Conservation (phyloP, 2,797 vertebrate species). For the Coreius guichenoti region DNA sequence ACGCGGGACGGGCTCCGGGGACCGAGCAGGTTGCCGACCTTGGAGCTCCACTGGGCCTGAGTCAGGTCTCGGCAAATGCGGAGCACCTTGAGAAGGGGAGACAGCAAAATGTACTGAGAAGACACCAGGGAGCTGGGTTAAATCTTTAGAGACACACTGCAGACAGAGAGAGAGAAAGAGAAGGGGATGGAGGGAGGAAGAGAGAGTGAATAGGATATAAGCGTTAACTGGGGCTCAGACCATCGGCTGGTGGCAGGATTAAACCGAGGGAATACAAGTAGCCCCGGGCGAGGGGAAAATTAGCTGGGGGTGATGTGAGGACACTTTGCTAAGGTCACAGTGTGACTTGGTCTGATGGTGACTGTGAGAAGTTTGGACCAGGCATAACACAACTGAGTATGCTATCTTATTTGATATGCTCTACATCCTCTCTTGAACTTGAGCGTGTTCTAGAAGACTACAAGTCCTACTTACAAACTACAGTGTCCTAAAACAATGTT, state of each 20-base stretch:
- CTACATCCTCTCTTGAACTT: constrained; percentile 48
- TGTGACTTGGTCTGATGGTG: constrained; percentile 45
- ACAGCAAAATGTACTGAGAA: constrained; percentile 56
- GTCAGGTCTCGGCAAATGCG: constrained; percentile 65
- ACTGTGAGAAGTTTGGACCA: constrained; percentile 34
- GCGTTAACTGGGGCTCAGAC: constrained; percentile 65
- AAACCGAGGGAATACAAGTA: constrained; percentile 60
- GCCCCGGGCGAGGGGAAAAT: constrained; percentile 61
- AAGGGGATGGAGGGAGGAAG: constrained; percentile 46
- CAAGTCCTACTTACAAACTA: constrained; percentile 36
- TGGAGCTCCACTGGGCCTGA: constrained; percentile 59
- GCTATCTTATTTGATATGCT: constrained; percentile 53
- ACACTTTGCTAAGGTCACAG: constrained; percentile 56
- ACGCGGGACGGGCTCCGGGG: constrained; percentile 25
- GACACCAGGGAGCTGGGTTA: constrained; percentile 57
- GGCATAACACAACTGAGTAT: constrained; percentile 22
- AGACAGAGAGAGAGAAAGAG: constrained; percentile 37
- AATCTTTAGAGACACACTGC: constrained; percentile 56
- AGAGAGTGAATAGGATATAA: constrained; percentile 60
- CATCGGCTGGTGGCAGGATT: constrained; percentile 61
- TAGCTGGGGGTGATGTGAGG: constrained; percentile 61
- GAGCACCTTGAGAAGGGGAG: constrained; percentile 52
- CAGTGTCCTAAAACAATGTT: neutral
- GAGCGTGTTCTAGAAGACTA: constrained; percentile 34
- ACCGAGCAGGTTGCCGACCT: constrained; percentile 48